Evolutionary conservation across 2,113 vertebrate genomes (phyloP), one percentile per base, ranked within the genome.

Genomic region (Herpailurus yagouaroundi): DNA sequence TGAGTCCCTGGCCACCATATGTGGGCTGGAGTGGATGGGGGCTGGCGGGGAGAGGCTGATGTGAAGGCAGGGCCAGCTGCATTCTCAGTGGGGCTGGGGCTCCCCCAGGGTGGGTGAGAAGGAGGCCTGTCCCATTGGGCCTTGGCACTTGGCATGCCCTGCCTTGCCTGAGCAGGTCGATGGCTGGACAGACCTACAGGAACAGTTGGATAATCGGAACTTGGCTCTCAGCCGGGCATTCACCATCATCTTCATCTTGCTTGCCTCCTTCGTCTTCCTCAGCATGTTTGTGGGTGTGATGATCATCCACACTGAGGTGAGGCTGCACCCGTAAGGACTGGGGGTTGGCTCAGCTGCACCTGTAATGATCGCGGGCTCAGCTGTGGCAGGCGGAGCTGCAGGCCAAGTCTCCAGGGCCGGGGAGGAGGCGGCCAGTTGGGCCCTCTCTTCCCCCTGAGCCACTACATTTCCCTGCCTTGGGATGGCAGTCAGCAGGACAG

Each of bases 231-330:
- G 97, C 93, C 96, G 96, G 13, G 21, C 92, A 0, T 98, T 98
- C 93, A 95, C 95, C 38, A 98, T 97, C 9, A 1, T 82, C 79
- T 98, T 99, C 84, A 96, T 98, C 93, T 71, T 97, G 55, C 57
- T 98, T 3, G 98, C 98, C 45, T 98, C 71, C 84, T 99, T 98
- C 91, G 16, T 98, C 66, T 97, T 98, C 96, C 98, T 98, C 93
- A 97, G 71, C 74, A 97, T 97, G 97, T 97, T 97, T 1, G 91
- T 98, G 86, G 98, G 96, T 18, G 98, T 98, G 73, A 98, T 98
- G 96, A 98, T 98, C 91, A 98, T 97, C 45, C 94, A 98, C 80
- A 98, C 97, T 0, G 96, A 98, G 97, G 98, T 98, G 91, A 79
- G 97, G 36, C n/a, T 23, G 21, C 0, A 1, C 52, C 2, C 3